Evolutionary conservation across 2,888 invertebrate species (phyloP), one percentile per base, ranked within the genome.

Genomic region (Cataglyphis livida): DNA sequence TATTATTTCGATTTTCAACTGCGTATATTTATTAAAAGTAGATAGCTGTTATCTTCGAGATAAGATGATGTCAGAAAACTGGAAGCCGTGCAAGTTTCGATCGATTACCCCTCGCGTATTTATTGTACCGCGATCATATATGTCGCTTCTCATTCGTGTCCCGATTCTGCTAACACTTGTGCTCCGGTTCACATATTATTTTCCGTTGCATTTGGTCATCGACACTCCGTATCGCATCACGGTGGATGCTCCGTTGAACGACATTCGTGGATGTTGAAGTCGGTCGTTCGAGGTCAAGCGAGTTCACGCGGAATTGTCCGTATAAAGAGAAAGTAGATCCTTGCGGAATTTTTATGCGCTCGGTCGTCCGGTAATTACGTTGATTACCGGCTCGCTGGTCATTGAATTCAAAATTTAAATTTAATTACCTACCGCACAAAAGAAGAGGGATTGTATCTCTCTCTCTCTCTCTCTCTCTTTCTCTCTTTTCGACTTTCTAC

Each of bases 281-380:
- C 92, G 93, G 93, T 91, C 92, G 93, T 89, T 90, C 88, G 92
- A 93, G 92, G 93, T 93, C 93, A 93, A 86, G 61, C 87, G 92
- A 92, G 93, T 93, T 93, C 93, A 93, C 89, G 89, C 86, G 87
- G 88, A 86, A 89, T 90, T 90, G 89, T 84, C 90, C 89, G 83
- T 90, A 90, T 90, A 86, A 83, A 86, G 89, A 90, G 90, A 90
- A 90, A 90, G 89, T 90, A 90, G 84, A 85, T 84, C 85, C 70
- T 79, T 71, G 18, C 18, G 57, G 35, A 68, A 66, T 83, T 51
- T 83, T 83, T 64, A 64, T 64, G 64, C 66, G 28, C 59, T 18
- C 57, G 0, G 44, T 25, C 9, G 71, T 64, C 78, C 44, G 78
- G 32, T 44, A 71, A 59, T 79, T 21, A 18, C 41, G 41, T 57